Base-by-base conservation (phyloP, 1,140 invertebrate species). In the Harlomillsia oculata region DNA sequence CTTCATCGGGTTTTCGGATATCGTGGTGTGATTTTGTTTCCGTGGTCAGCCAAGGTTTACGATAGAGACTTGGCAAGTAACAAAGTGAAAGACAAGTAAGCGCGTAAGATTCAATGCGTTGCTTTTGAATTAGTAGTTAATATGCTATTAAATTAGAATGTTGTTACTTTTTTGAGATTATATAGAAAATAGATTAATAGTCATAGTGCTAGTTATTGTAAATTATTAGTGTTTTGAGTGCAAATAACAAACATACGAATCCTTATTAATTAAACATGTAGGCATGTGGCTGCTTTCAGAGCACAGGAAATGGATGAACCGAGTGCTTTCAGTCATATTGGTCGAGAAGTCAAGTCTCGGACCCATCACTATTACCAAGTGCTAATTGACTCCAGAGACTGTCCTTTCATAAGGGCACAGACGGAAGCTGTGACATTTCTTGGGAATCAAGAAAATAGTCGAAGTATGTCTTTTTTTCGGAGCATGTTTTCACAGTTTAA, bases 341-440 rank as follows among this genome's bases (percentile, higher is more conserved):
- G 83, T 11, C 88, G 88, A 71, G 89, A 93, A 52, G 87, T 94
- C 1, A 89, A 90, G 73, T 87, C 89, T 39, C 79, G 81, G 68
- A 87, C 86, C 14, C 89, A 94, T 66, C 88, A 87, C n/a, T 97
- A 94, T 71, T 97, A 97, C 73, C 91, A 97, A 78, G 91, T 95
- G 18, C 76, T 97, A 5, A 96, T 97, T 67, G 94, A 97, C 74
- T 87, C 89, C 52, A 78, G 93, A 69, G 94, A 97, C 77, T 93
- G 89, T 71, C 92, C 92, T 21, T 90, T 84, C 72, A 94, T 97
- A 75, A 89, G 91, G 69, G 89, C 91, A 5, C 92, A 96, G 76
- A 93, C 91, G 36, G 92, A 97, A 76, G 89, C 92, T 28, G 93
- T 97, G 0, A 97, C 94, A n/a, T 97, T 97, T 74, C 73, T 97